phyloP scores from a whole-genome alignment of 2,888 invertebrate species.

The Sicus ferrugineus region DNA sequence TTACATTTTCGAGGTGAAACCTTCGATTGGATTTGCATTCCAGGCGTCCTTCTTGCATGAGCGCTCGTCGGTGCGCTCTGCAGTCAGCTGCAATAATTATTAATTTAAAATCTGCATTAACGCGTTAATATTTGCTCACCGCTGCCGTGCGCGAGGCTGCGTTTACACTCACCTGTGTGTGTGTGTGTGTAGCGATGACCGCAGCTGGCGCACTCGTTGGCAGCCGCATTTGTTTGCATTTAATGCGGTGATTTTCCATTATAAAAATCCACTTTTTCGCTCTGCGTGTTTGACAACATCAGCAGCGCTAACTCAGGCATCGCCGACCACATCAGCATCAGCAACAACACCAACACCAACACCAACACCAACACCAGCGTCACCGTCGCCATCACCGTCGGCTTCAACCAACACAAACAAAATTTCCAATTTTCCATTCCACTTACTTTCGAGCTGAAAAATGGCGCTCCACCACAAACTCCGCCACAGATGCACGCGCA shows the following conservation, averaged over 20 bases:
- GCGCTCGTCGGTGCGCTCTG: too few relatives aligned
- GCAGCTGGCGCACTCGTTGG: not conserved
- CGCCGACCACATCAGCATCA: too few relatives aligned
- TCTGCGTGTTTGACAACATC: not conserved
- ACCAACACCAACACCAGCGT: not conserved
- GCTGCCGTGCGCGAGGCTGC: too few relatives aligned
- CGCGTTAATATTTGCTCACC: too few relatives aligned
- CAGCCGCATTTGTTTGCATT: conserved; percentile 18
- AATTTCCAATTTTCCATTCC: conserved; percentile 21
- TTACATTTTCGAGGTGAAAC: too few relatives aligned
- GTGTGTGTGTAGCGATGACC: not conserved
- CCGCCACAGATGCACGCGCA: not conserved
- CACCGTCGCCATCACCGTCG: not conserved
- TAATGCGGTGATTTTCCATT: conserved; percentile 33
- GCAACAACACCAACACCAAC: not conserved
- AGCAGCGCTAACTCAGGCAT: too few relatives aligned
- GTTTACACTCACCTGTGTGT: too few relatives aligned
- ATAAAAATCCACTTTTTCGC: conserved; percentile 18
- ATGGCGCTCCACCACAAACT: not conserved
- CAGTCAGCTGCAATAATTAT: too few relatives aligned
- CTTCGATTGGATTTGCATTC: too few relatives aligned
- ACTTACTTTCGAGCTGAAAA: not conserved
- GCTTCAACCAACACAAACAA: conserved; percentile 14
- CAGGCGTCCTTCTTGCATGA: too few relatives aligned
- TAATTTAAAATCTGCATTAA: too few relatives aligned